Evolutionary conservation across 1,140 invertebrate species (phyloP).

Genomic region (Archegozetes longisetosus): DNA sequence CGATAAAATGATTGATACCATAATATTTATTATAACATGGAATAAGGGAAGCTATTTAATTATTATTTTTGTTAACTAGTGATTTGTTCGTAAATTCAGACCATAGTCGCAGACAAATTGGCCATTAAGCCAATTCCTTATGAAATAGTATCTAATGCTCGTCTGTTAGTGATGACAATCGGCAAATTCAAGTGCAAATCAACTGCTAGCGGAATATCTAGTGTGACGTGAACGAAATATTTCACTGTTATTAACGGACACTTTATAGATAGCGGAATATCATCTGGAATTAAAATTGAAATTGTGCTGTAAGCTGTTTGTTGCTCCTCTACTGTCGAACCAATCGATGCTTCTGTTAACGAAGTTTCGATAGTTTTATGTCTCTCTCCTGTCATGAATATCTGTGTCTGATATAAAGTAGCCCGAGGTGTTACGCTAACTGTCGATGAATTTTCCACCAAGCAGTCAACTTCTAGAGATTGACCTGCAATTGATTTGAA

Average conservation of each 20-base stretch:
- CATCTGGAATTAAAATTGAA: background rate
- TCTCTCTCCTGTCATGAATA: slow-evolving; percentile 11
- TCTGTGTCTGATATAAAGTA: slow-evolving; percentile 8
- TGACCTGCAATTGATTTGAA: background rate
- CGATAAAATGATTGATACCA: no score
- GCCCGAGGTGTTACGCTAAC: slow-evolving; percentile 6
- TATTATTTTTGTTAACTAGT: no score
- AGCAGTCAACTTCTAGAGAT: background rate
- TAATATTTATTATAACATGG: no score
- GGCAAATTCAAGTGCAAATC: slow-evolving; percentile 12
- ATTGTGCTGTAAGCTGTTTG: background rate
- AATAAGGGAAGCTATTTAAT: no score
- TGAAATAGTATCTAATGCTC: background rate
- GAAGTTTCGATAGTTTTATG: slow-evolving; percentile 11
- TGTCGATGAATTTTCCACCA: slow-evolving; percentile 8
- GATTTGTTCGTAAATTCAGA: no score
- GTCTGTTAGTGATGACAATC: background rate
- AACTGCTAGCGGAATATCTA: slow-evolving; percentile 9
- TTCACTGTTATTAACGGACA: slow-evolving; percentile 2
- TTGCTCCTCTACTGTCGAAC: background rate
- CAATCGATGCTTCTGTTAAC: slow-evolving; percentile 1
- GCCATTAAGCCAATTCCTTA: no score
- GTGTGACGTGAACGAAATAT: slow-evolving; percentile 9
- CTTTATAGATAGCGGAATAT: slow-evolving; percentile 10
- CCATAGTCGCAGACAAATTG: no score